Base-by-base conservation (phyloP, 2,113 vertebrate species). In the Casuarius casuarius region DNA sequence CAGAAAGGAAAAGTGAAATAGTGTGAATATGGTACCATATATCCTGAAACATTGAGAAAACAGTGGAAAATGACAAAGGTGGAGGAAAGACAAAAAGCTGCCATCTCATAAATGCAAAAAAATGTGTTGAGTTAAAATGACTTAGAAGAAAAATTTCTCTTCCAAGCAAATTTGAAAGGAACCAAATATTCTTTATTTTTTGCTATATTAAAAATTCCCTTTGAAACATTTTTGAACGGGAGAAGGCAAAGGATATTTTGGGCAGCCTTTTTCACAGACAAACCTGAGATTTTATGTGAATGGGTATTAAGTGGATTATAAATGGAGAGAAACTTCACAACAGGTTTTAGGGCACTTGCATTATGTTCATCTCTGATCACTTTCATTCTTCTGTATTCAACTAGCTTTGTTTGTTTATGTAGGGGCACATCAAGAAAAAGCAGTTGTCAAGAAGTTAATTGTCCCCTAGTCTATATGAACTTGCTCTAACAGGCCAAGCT, bases 361-460 rank as follows among this genome's bases (percentile, higher is more conserved):
- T 8, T 19, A 42, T 3, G 1, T n/a, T 85, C 46, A 48, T 12
- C 77, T 67, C 63, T 4, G 8, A 65, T 35, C 28, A n/a, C 48
- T 79, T 87, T 66, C 26, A 52, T 87, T 93, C 74, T 62, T 75
- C 66, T 87, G 35, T 17, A 78, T 87, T 95, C 40, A 58, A 12
- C 22, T 56, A 84, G 66, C 23, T 79, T 25, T 23, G 59, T 28
- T 87, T 65, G 17, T 92, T 93, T 87, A 81, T 10, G 29, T 15
- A 81, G 38, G 31, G 18, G 44, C n/a, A 71, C 28, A 56, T 5
- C 1, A 46, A 59, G 56, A 63, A 86, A 86, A 93, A 72, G 28
- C 42, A 84, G 68, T 65, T 92, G 74, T 78, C 91, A 94, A 70
- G 70, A 89, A 73, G 35, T 40, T 87, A 89, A 87, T 83, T 91